Conservation (phyloP, 2,113 vertebrate genomes). For the Pangasianodon gigas region DNA sequence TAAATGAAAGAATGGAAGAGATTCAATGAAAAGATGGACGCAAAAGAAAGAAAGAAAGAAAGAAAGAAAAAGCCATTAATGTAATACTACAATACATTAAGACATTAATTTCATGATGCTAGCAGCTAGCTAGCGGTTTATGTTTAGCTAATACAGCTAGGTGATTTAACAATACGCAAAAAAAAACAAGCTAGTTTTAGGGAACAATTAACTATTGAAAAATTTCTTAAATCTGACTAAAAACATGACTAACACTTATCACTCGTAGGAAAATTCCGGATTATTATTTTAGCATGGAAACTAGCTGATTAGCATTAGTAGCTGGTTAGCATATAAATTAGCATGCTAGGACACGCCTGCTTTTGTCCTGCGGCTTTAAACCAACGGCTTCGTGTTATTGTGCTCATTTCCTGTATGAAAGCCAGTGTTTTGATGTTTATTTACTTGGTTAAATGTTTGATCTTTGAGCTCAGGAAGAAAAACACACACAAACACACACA, state of each 20-base stretch:
- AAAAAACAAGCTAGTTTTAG: background rate
- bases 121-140: background rate
- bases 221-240: background rate
- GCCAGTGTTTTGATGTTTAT: background rate
- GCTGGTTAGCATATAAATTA: background rate
- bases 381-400: background rate
- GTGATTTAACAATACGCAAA: background rate
- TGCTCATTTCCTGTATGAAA: background rate
- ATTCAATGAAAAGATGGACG: background rate
- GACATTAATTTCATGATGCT: background rate
- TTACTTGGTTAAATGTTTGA: background rate
- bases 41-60: background rate
- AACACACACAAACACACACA: background rate
- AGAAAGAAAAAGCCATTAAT: background rate
- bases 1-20: background rate
- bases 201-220: background rate
- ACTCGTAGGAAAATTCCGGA: background rate
- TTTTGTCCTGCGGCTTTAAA: background rate
- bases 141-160: background rate
- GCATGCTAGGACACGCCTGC: background rate
- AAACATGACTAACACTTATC: too few species aligned
- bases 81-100: background rate
- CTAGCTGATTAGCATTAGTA: background rate
- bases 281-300: background rate
- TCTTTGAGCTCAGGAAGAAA: background rate